Percentiles rank a stretch among this genome's conserved stretches.
Conservation (phyloP, 1,140 invertebrate genomes). For the Bombus pyrosoma region DNA sequence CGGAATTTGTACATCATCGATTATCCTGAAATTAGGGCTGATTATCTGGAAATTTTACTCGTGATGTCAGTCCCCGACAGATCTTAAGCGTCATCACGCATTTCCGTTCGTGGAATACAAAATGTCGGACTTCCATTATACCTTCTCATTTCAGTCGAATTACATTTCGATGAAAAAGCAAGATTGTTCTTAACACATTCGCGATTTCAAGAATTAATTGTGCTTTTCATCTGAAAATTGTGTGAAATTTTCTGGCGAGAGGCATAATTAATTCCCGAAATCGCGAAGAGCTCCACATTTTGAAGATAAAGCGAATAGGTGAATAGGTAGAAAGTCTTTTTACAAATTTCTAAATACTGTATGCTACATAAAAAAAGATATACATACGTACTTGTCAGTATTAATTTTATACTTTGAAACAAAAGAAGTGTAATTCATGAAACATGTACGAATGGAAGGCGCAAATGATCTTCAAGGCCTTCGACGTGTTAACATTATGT, state of each 20-base stretch:
- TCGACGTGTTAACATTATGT: too few relatives aligned
- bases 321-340: background rate
- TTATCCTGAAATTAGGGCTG: constrained; percentile 24
- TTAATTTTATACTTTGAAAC: too few relatives aligned
- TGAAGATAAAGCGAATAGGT: too few relatives aligned
- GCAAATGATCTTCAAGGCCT: too few relatives aligned
- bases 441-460: too few relatives aligned
- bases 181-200: background rate
- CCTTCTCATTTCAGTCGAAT: background rate
- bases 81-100: background rate
- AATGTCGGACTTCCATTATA: background rate
- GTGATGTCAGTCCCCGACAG: background rate
- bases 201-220: background rate
- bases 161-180: background rate
- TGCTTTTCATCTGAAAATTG: background rate
- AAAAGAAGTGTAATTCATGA: too few relatives aligned
- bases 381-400: too few relatives aligned
- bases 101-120: background rate
- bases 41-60: constrained; percentile 31
- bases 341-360: background rate
- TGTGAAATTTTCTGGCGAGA: background rate
- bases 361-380: too few relatives aligned
- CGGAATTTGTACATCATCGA: constrained; percentile 11
- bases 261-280: too few relatives aligned
- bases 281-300: background rate